Evolutionary conservation across 2,113 vertebrate species (phyloP).

Genomic region (Ophiodon elongatus): DNA sequence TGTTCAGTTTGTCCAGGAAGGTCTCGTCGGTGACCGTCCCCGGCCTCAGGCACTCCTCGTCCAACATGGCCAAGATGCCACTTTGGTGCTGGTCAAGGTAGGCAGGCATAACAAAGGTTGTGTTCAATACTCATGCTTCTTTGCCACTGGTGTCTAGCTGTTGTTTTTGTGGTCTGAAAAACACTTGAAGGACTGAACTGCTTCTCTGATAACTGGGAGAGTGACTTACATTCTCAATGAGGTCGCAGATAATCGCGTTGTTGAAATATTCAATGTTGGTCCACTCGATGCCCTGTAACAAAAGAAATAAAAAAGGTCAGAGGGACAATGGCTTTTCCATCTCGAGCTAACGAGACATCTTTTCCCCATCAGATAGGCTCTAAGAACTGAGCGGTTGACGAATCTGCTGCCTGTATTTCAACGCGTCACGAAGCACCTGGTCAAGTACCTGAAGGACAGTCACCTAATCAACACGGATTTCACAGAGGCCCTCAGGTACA

Average conservation of each 20-base stretch:
- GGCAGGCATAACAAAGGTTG: neutral
- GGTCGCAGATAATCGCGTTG: constrained; percentile 97
- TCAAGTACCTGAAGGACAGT: neutral
- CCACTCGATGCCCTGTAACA: constrained; percentile 95
- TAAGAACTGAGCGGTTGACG: constrained; percentile 1
- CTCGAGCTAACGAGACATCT: constrained; percentile 4
- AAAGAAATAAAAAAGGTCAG: constrained; percentile 62
- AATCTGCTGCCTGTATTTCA: neutral
- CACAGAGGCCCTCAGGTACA: neutral
- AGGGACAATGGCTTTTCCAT: neutral
- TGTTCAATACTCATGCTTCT: neutral
- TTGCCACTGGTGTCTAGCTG: neutral
- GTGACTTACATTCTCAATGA: constrained; percentile 99
- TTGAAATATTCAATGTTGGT: constrained; percentile 99
- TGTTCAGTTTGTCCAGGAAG: constrained; percentile 97
- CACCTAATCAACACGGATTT: neutral
- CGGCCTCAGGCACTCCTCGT: constrained; percentile 95
- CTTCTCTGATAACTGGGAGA: neutral
- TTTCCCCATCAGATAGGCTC: neutral
- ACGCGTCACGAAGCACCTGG: neutral
- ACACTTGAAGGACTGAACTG: neutral
- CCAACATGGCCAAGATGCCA: constrained; percentile 98
- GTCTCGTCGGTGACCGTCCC: constrained; percentile 96
- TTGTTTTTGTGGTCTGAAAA: neutral
- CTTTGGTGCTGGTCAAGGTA: constrained; percentile 84